Evolutionary conservation across 1,140 invertebrate species (phyloP).

Genomic region (Argopecten irradians): DNA sequence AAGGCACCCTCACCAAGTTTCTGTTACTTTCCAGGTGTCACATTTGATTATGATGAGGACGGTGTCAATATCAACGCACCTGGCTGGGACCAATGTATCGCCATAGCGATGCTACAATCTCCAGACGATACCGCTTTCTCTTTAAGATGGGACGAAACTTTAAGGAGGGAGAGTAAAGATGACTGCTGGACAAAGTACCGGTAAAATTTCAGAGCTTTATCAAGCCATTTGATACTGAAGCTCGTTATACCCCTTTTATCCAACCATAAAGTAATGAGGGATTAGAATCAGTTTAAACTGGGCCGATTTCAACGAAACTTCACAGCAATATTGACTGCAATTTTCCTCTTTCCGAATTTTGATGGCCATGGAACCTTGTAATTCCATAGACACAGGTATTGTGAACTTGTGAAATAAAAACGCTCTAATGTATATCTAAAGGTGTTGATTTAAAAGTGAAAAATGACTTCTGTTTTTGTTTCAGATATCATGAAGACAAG

Average conservation of each 20-base stretch:
- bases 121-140: neutral
- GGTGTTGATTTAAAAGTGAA: neutral
- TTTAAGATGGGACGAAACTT: neutral
- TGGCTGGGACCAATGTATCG: conserved; percentile 85
- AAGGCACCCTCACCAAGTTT: no score
- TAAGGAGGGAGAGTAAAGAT: neutral
- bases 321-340: no score
- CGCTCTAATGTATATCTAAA: neutral
- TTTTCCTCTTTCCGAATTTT: no score
- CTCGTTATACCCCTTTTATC: neutral
- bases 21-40: conserved; percentile 76
- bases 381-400: no score
- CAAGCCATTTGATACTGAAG: neutral
- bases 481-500: conserved; percentile 41
- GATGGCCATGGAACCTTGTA: no score
- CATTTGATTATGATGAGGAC: conserved; percentile 87
- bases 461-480: neutral
- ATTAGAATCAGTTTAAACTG: neutral
- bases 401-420: no score
- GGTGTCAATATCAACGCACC: conserved; percentile 81
- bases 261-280: neutral
- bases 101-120: conserved; percentile 60
- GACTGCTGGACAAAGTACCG: conserved; percentile 24
- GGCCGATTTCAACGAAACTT: neutral
- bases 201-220: neutral